Percentiles rank a stretch among this genome's conserved stretches.
Conservation (phyloP, 2,797 vertebrate genomes). For the Myotis vivesi region DNA sequence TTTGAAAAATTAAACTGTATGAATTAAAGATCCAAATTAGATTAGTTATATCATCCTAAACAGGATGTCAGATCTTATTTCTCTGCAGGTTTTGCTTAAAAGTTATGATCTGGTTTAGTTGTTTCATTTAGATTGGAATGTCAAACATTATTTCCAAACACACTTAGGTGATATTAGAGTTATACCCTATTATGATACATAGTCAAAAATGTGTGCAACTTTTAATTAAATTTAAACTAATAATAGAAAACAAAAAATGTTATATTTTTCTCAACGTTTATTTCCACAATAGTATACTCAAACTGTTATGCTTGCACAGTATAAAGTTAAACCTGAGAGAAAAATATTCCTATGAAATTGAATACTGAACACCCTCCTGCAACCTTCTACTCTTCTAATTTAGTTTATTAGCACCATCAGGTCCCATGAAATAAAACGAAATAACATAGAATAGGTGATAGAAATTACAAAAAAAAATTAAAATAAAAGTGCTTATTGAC, state of each 20-base stretch:
- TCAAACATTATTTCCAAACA: background rate
- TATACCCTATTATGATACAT: background rate
- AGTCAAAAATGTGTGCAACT: background rate
- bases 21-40: background rate
- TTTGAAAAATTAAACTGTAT: background rate
- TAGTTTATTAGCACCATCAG: background rate
- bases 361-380: background rate
- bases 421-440: background rate
- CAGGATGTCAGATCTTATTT: background rate
- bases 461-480: background rate
- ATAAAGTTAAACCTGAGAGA: background rate
- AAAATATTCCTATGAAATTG: background rate
- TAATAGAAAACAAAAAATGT: background rate
- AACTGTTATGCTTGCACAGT: background rate
- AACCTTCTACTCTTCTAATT: background rate
- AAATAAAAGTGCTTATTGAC: background rate
- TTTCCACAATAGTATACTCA: background rate
- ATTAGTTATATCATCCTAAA: background rate
- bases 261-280: background rate
- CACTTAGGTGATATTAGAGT: background rate
- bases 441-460: background rate
- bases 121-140: background rate
- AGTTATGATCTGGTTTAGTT: background rate
- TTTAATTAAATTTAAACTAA: constrained; percentile 10
- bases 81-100: background rate